Evolutionary conservation across 92 coral and sea anemone species (phyloP).

Genomic region (Parazoanthus swiftii): DNA sequence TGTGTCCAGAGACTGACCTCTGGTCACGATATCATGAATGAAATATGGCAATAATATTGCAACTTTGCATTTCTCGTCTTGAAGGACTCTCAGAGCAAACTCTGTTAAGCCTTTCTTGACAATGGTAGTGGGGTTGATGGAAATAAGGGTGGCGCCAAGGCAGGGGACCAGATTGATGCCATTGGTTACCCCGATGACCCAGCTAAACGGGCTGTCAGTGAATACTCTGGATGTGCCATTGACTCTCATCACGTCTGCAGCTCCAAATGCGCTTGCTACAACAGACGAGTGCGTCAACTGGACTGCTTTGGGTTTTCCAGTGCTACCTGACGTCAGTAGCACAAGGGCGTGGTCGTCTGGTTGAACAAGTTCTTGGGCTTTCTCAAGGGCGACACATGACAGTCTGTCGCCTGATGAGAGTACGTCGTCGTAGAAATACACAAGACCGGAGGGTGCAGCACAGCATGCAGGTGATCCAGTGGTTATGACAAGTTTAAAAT

Average conservation of each 20-base stretch:
- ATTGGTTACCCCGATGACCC: background rate
- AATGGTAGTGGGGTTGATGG: background rate
- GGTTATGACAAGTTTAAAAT: background rate
- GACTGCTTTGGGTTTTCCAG: background rate
- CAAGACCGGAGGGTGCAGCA: background rate
- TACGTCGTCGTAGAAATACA: background rate
- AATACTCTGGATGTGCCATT: background rate
- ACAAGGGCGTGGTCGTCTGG: background rate
- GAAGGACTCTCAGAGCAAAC: background rate
- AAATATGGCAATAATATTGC: background rate
- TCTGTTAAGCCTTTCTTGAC: background rate
- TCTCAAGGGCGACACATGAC: background rate
- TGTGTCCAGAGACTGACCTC: background rate
- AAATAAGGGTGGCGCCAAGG: background rate
- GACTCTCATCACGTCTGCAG: background rate
- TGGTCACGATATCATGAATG: background rate
- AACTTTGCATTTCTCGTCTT: background rate
- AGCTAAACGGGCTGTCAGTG: background rate
- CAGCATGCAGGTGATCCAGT: background rate
- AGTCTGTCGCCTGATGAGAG: background rate
- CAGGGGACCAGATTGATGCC: background rate
- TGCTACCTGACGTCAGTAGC: background rate
- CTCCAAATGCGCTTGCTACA: background rate
- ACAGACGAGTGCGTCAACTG: background rate
- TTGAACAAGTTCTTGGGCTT: background rate